Evolutionary conservation across 2,888 invertebrate genomes (phyloP), one percentile per base, ranked within the genome.

Genomic region (Cosmia trapezina): DNA sequence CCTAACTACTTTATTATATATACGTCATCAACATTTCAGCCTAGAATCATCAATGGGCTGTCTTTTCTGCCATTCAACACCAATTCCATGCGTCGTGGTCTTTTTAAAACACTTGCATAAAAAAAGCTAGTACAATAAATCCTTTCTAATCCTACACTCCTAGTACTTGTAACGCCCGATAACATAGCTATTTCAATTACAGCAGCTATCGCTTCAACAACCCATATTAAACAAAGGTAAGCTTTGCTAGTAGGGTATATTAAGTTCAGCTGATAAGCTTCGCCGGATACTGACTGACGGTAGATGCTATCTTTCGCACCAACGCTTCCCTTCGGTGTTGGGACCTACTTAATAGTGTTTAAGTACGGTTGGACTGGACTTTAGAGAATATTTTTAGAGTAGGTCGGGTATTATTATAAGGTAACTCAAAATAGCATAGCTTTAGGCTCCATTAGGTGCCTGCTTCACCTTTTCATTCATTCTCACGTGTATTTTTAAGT

Each of bases 261-360:
- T 83, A 76, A 76, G 61, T 78, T 75, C 63, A 74, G 12, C 68
- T 59, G 83, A 82, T 79, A 82, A 73, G 57, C 64, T 19, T 0
- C 11, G 45, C 73, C 76, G 84, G 85, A 82, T 65, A 73, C 85
- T 45, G 64, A 68, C 73, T 47, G 78, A 61, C 71, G 57, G 60
- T 53, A 63, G 83, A 83, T 83, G 2, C 19, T 76, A 83, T 83
- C 83, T 70, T 70, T 80, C 28, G 19, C 63, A 72, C 66, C 57
- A 70, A 60, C 70, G 63, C 51, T 83, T 83, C 76, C 68, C 45
- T 79, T 79, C 73, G 19, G 59, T 68, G 83, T 80, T 68, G 45
- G 70, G 59, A 66, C 37, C 41, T 67, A 70, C 47, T 53, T 74
- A 56, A 59, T 66, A 57, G 49, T 57, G 56, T 66, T 82, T 57